Base-by-base conservation (phyloP, 2,888 invertebrate species). In the Cistogaster globosa region DNA sequence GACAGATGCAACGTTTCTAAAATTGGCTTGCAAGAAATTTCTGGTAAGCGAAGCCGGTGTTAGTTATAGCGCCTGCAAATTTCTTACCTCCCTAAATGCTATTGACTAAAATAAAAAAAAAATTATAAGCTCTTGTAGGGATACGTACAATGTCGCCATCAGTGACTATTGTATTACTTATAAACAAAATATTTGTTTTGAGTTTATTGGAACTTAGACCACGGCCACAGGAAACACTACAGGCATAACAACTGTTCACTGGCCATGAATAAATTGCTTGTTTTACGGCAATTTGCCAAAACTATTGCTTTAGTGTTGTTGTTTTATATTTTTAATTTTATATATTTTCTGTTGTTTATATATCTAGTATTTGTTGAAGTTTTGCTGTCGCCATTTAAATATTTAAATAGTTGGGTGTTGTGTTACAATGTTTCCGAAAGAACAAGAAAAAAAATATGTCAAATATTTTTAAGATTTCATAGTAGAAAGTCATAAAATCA, bases 231-330 rank as follows among this genome's bases (percentile, higher is more conserved):
- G 9, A 18, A 74, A 22, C n/a, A 81, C 55, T 75, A 62, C 53
- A 68, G 72, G 32, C 67, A 62, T 62, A 69, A 69, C 68, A 75
- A 69, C 62, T 81, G 38, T 68, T 80, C 68, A 81, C 62, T 75
- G 75, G 75, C 57, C 75, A 81, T 69, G 48, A 26, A 81, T 75
- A 75, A 81, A 75, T 75, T 74, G 18, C 62, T 63, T 53, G 36
- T 57, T 79, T 69, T 62, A 63, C 69, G 63, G 75, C 63, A 38
- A 69, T 81, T 81, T 81, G 81, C 81, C 75, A 75, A 63, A 81
- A 75, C 67, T 62, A 69, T 69, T 48, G 26, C 36, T 4, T 26
- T 42, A 67, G 4, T 60, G 14, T 60, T 42, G 16, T 26, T 36
- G 26, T 48, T 79, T 60, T 60, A 26, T 2, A 26, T 42, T 42